phyloP scores from a whole-genome alignment of 2,113 vertebrate species.

The Thryonomys swinderianus region DNA sequence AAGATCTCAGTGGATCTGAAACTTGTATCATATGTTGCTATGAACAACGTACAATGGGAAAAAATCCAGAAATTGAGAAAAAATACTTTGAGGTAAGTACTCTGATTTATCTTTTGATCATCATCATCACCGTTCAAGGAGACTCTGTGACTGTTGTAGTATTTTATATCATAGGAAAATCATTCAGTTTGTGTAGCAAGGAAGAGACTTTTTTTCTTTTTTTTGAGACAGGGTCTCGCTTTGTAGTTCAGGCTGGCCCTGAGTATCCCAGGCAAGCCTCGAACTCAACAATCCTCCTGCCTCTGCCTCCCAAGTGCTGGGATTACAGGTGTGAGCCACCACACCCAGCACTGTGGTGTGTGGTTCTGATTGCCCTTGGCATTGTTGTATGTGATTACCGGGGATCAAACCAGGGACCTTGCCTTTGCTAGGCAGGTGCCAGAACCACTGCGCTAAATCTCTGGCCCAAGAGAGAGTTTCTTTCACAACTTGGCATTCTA shows the following conservation, averaged over 20 bases:
- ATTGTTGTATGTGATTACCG: too few relatives aligned
- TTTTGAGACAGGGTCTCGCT: too few relatives aligned
- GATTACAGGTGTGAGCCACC: too few relatives aligned
- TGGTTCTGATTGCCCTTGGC: too few relatives aligned
- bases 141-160: neutral
- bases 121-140: neutral
- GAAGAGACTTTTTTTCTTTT: neutral
- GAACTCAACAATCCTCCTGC: too few relatives aligned
- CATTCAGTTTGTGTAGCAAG: neutral
- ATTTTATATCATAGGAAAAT: neutral
- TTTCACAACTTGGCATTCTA: neutral
- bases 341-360: too few relatives aligned
- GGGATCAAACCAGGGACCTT: too few relatives aligned
- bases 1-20: conserved; percentile 90
- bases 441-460: too few relatives aligned
- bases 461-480: neutral
- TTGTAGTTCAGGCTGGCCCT: too few relatives aligned
- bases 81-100: conserved; percentile 93
- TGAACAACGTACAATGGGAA: conserved; percentile 95
- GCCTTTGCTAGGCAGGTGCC: too few relatives aligned
- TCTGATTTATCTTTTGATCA: neutral
- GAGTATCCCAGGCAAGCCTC: too few relatives aligned
- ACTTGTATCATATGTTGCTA: conserved; percentile 97
- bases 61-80: conserved; percentile 95
- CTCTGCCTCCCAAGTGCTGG: too few relatives aligned